Percentiles rank a stretch among this genome's conserved stretches.
Conservation (phyloP, 1,140 invertebrate species). For the Hetaerina americana region DNA sequence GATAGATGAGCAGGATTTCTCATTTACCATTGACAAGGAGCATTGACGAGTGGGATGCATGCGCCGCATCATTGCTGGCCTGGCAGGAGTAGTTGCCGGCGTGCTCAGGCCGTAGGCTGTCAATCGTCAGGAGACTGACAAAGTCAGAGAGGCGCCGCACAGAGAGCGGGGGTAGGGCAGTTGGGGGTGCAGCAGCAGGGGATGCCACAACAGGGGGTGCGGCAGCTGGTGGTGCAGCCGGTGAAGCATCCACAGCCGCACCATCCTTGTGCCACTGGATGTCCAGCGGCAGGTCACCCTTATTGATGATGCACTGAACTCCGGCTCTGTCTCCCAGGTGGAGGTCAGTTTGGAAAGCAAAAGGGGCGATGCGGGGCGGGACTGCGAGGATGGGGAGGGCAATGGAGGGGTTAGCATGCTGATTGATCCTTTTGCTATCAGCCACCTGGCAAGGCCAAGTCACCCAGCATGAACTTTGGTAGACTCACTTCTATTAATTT, state of each 20-base stretch:
- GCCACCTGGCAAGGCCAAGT: no score
- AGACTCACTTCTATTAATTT: no score
- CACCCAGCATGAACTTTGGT: no score
- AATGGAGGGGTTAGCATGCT: no score
- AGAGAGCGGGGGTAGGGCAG: not conserved
- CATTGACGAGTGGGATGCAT: conserved; percentile 30
- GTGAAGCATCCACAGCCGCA: conserved; percentile 7
- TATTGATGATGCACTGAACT: conserved; percentile 34
- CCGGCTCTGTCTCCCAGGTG: conserved; percentile 32
- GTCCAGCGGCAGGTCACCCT: conserved; percentile 38
- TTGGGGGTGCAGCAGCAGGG: conserved; percentile 1
- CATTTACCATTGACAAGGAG: conserved; percentile 38
- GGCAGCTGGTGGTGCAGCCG: not conserved
- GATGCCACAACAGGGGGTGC: not conserved
- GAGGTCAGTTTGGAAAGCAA: conserved; percentile 30
- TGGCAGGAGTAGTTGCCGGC: conserved; percentile 43
- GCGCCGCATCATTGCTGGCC: conserved; percentile 35
- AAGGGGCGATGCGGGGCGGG: conserved; percentile 33
- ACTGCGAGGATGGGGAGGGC: no score
- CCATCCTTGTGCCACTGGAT: conserved; percentile 37
- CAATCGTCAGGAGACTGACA: conserved; percentile 21
- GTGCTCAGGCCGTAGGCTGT: conserved; percentile 25
- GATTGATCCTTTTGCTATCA: no score
- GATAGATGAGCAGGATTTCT: not conserved
- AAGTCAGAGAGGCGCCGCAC: conserved; percentile 27